Percentiles rank a stretch among this genome's conserved stretches.
phyloP scores from a whole-genome alignment of 1,140 invertebrate species.

The Lordiphosa clarofinis region DNA sequence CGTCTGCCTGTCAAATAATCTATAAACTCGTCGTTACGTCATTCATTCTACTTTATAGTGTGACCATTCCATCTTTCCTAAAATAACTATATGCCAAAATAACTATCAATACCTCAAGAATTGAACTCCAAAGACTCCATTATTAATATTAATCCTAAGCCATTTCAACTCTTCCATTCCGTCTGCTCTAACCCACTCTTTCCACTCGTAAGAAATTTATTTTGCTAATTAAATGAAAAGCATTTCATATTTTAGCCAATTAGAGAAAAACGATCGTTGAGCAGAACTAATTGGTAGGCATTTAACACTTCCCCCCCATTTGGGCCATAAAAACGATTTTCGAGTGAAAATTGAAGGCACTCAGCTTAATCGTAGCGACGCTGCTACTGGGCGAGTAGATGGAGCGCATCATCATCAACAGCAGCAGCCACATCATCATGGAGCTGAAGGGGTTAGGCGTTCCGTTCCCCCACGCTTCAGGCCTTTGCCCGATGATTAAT shows the following conservation, averaged over 20 bases:
- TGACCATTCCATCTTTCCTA: too few relatives aligned
- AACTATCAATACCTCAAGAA: too few relatives aligned
- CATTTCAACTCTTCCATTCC: not conserved
- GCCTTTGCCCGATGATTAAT: conserved; percentile 63
- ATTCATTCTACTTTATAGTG: too few relatives aligned
- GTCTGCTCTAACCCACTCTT: not conserved
- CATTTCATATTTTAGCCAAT: conserved; percentile 72
- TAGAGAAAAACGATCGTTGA: conserved; percentile 47
- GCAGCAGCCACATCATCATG: too few relatives aligned
- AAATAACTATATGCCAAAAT: too few relatives aligned
- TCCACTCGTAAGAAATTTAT: conserved; percentile 34
- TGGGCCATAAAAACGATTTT: conserved; percentile 34
- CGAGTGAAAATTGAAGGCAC: conserved; percentile 53
- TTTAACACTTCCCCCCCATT: conserved; percentile 54
- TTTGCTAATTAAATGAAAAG: conserved; percentile 39
- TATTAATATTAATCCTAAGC: too few relatives aligned
- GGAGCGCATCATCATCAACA: conserved; percentile 52
- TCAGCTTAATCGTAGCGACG: conserved; percentile 34
- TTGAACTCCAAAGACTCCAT: too few relatives aligned
- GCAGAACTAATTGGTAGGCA: conserved; percentile 65
- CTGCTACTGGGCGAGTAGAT: conserved; percentile 31
- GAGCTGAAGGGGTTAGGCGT: conserved; percentile 23
- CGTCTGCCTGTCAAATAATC: too few relatives aligned
- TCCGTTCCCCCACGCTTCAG: conserved; percentile 60
- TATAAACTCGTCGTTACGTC: too few relatives aligned